Evolutionary conservation across 2,797 vertebrate genomes (phyloP).

Genomic region (Helostoma temminkii): DNA sequence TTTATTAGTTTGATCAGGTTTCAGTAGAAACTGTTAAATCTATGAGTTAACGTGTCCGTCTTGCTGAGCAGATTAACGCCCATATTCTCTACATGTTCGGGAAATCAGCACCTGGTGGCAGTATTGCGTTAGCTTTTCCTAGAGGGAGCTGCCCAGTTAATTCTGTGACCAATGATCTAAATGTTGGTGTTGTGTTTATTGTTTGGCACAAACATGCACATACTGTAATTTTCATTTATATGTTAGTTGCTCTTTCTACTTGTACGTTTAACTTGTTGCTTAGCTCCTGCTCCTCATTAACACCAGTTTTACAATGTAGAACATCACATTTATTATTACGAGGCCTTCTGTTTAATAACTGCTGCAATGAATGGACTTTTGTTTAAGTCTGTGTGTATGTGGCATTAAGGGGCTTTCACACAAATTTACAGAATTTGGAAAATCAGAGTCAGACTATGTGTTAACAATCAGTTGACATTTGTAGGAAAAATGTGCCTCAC

Average conservation of each 20-base stretch:
- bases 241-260: not conserved
- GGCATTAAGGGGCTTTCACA: constrained; percentile 9
- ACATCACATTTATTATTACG: constrained; percentile 8
- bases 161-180: not conserved
- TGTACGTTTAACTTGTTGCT: not conserved
- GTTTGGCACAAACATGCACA: not conserved
- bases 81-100: not conserved
- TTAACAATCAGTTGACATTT: constrained; percentile 50
- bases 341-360: constrained; percentile 17
- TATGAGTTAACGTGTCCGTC: not conserved
- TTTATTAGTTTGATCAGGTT: not conserved
- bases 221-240: not conserved
- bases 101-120: constrained; percentile 47
- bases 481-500: constrained; percentile 65
- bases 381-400: constrained; percentile 46
- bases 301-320: not conserved
- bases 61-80: not conserved
- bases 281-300: not conserved
- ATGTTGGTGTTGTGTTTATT: not conserved
- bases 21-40: not conserved
- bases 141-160: constrained; percentile 4
- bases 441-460: constrained; percentile 57
- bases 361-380: constrained; percentile 48
- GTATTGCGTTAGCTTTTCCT: constrained; percentile 1
- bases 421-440: constrained; percentile 56